Conservation (phyloP, 92 coral and sea anemone genomes). For the Porites rus region DNA sequence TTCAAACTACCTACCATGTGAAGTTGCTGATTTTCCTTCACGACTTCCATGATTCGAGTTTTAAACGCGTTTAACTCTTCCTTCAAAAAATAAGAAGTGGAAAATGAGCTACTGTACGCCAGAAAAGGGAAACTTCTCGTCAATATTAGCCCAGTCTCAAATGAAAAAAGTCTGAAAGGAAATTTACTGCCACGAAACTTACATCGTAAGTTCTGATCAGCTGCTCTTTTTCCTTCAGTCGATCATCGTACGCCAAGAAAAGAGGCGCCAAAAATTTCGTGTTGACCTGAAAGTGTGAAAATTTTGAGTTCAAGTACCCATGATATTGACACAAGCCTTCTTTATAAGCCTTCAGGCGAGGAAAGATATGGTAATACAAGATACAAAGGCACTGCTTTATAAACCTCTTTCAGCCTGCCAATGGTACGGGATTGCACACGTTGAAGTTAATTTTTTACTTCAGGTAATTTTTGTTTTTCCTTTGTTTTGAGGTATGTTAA, state of each 20-base stretch:
- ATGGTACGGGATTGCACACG: too few relatives aligned
- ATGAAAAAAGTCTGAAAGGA: too few relatives aligned
- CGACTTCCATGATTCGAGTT: slow-evolving; percentile 88
- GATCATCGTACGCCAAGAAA: slow-evolving; percentile 95
- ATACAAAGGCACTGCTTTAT: too few relatives aligned
- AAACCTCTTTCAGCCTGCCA: too few relatives aligned
- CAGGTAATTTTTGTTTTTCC: too few relatives aligned
- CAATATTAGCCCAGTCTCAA: neutral
- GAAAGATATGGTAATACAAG: too few relatives aligned
- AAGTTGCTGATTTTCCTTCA: slow-evolving; percentile 92
- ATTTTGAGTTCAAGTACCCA: neutral
- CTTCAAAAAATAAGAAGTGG: slow-evolving; percentile 36
- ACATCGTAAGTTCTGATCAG: slow-evolving; percentile 91
- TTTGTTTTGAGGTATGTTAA: too few relatives aligned
- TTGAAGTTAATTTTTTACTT: too few relatives aligned
- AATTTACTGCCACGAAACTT: slow-evolving; percentile 6
- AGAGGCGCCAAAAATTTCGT: slow-evolving; percentile 91
- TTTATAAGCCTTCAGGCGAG: too few relatives aligned
- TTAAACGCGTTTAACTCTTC: slow-evolving; percentile 85
- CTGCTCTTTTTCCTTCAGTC: slow-evolving; percentile 87
- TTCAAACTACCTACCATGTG: slow-evolving; percentile 69
- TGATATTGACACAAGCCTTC: neutral
- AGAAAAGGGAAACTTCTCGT: neutral
- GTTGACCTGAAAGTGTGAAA: slow-evolving; percentile 68
- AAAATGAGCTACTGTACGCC: neutral